Evolutionary conservation across 2,113 vertebrate genomes (phyloP).

Genomic region (Octodon degus): DNA sequence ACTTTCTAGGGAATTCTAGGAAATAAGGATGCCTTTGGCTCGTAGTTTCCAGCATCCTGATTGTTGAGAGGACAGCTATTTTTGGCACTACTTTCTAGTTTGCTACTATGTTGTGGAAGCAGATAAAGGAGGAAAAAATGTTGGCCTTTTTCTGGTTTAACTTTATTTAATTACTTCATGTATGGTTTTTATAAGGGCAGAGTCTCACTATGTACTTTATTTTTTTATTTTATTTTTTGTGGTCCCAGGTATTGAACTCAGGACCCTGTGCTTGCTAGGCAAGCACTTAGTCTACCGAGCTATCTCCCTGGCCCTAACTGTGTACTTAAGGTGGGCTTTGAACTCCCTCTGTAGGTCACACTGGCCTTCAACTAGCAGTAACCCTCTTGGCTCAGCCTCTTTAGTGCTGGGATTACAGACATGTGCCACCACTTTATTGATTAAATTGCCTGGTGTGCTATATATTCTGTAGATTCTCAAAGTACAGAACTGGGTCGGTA

Average conservation of each 20-base stretch:
- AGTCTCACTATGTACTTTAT: too few species aligned
- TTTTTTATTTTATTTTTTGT: too few species aligned
- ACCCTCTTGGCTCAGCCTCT: not conserved
- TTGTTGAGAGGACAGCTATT: conserved; percentile 32
- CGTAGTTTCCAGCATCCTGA: not conserved
- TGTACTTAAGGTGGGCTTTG: not conserved
- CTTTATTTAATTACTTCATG: not conserved
- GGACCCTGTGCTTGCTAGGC: too few species aligned
- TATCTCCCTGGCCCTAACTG: not conserved
- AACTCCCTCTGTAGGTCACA: not conserved
- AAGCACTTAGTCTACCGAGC: too few species aligned
- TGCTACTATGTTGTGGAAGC: not conserved
- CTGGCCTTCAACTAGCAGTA: not conserved
- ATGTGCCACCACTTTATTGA: too few species aligned
- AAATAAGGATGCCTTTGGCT: not conserved
- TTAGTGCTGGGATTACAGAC: not conserved
- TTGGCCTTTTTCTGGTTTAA: not conserved
- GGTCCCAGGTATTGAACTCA: too few species aligned
- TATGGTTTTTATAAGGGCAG: not conserved
- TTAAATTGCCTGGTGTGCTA: not conserved
- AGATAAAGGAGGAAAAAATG: not conserved
- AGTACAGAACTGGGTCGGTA: not conserved
- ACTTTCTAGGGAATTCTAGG: not conserved
- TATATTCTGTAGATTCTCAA: not conserved
- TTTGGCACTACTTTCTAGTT: not conserved